Evolutionary conservation across 2,888 invertebrate genomes (phyloP).

Genomic region (Cheilosia scutellata): DNA sequence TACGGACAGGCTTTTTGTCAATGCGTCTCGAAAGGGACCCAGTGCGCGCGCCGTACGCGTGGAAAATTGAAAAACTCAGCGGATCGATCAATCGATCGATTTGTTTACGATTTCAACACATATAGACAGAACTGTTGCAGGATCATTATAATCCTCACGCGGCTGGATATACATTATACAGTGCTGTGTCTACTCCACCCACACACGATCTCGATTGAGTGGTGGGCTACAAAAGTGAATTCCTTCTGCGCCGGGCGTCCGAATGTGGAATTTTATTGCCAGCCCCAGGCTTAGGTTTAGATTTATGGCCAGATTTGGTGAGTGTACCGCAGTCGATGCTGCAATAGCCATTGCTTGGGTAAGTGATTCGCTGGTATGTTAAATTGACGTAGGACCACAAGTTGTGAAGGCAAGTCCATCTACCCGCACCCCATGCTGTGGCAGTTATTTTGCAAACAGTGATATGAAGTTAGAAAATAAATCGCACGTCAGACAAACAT

Average conservation of each 20-base stretch:
- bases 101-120: slow-evolving; percentile 70
- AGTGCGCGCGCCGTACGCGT: slow-evolving; percentile 9
- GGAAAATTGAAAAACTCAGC: slow-evolving; percentile 58
- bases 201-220: slow-evolving; percentile 15
- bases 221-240: slow-evolving; percentile 59
- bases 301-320: slow-evolving; percentile 64
- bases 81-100: slow-evolving; percentile 65
- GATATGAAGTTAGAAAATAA: slow-evolving; percentile 48
- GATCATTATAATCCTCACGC: slow-evolving; percentile 40
- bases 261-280: slow-evolving; percentile 62
- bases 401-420: slow-evolving; percentile 36
- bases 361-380: slow-evolving; percentile 24
- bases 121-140: slow-evolving; percentile 14
- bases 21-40: slow-evolving; percentile 34
- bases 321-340: slow-evolving; percentile 40
- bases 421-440: slow-evolving; percentile 58
- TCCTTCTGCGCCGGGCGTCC: slow-evolving; percentile 24
- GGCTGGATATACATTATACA: slow-evolving; percentile 37
- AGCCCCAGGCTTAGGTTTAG: slow-evolving; percentile 27
- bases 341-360: slow-evolving; percentile 35
- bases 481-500: slow-evolving; percentile 51
- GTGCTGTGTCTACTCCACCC: slow-evolving; percentile 31
- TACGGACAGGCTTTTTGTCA: slow-evolving; percentile 63
- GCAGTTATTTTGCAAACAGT: slow-evolving; percentile 53
- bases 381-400: slow-evolving; percentile 49